phyloP scores from a whole-genome alignment of 2,113 vertebrate species.

The Tenrec ecaudatus region DNA sequence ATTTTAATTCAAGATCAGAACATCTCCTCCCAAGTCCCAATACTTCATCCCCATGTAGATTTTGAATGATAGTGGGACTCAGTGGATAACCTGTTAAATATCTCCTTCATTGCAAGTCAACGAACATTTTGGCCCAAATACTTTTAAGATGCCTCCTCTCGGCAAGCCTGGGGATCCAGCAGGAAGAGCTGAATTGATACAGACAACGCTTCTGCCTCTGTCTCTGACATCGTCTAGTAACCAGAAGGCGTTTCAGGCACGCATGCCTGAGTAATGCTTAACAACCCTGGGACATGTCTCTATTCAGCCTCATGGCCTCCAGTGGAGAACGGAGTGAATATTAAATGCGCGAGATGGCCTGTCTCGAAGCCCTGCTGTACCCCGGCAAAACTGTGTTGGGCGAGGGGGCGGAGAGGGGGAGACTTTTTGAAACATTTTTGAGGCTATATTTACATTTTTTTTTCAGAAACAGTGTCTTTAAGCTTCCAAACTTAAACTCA shows the following conservation, averaged over 20 bases:
- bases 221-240: conserved; percentile 56
- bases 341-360: conserved; percentile 62
- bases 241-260: conserved; percentile 66
- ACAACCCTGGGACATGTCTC: conserved; percentile 76
- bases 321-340: conserved; percentile 80
- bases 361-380: conserved; percentile 25
- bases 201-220: conserved; percentile 39
- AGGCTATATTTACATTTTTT: conserved; percentile 63
- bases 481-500: conserved; percentile 52
- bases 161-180: conserved; percentile 59
- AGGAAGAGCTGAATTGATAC: conserved; percentile 60
- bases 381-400: conserved; percentile 24
- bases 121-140: conserved; percentile 69
- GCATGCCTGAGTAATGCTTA: conserved; percentile 69
- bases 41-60: conserved; percentile 70
- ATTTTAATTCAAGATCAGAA: conserved; percentile 79
- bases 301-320: conserved; percentile 78
- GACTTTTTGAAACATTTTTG: neutral
- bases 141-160: conserved; percentile 62
- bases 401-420: too few species aligned
- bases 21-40: conserved; percentile 64
- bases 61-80: conserved; percentile 75
- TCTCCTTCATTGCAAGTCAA: conserved; percentile 71
- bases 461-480: conserved; percentile 67
- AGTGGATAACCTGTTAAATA: conserved; percentile 75